Evolutionary conservation across 1,140 invertebrate species (phyloP).

Genomic region (Pseudomyrmex concolor): DNA sequence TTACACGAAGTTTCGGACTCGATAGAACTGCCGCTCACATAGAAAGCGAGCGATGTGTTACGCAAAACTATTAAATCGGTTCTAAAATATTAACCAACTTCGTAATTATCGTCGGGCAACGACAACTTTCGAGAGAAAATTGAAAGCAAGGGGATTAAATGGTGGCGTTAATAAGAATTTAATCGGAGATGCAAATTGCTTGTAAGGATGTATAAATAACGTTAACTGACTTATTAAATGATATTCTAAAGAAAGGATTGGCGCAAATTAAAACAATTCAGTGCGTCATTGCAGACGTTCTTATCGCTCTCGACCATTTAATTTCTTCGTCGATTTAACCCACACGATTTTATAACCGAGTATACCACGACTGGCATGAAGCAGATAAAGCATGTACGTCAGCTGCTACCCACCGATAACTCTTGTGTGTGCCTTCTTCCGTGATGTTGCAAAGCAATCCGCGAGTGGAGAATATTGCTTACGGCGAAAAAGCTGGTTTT

Average conservation of each 20-base stretch:
- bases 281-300: background rate
- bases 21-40: background rate
- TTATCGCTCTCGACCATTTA: conserved; percentile 57
- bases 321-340: conserved; percentile 71
- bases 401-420: conserved; percentile 57
- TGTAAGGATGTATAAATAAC: too few species aligned
- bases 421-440: conserved; percentile 26
- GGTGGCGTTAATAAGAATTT: background rate
- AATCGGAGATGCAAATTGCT: background rate
- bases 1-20: conserved; percentile 43
- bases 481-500: background rate
- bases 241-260: too few species aligned
- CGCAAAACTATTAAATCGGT: conserved; percentile 26
- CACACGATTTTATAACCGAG: conserved; percentile 41
- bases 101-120: conserved; percentile 4
- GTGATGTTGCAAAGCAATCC: conserved; percentile 22
- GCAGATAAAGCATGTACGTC: conserved; percentile 54
- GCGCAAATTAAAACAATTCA: conserved; percentile 4
- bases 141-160: conserved; percentile 8
- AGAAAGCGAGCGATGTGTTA: conserved; percentile 12
- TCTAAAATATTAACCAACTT: conserved; percentile 27
- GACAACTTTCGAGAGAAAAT: background rate
- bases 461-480: conserved; percentile 52
- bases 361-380: conserved; percentile 46
- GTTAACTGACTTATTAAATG: too few species aligned